These are phyloP conservation scores for Steinernema hermaphroditum DNA, from an alignment of 2,888 invertebrate species.

Conservation along the genomic window DNA sequence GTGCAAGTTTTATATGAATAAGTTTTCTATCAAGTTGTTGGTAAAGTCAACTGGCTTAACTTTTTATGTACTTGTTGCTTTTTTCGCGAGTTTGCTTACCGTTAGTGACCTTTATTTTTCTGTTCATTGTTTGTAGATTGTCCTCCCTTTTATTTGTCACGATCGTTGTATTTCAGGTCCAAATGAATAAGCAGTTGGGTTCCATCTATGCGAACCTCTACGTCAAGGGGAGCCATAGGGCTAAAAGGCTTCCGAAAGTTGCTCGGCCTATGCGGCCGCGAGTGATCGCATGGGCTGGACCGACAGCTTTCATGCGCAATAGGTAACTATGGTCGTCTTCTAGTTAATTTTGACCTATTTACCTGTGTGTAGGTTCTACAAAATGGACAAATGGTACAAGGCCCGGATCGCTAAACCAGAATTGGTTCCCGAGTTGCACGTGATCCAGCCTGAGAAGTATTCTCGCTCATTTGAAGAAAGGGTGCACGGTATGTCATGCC, in stretches of 20 bases:
- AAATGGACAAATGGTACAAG: conserved; percentile 66
- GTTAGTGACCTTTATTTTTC: too few species aligned
- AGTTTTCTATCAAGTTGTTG: too few species aligned
- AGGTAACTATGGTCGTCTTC: too few species aligned
- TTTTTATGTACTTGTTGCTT: too few species aligned
- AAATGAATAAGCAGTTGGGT: conserved; percentile 25
- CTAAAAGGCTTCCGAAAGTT: conserved; percentile 55
- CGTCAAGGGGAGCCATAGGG: conserved; percentile 50
- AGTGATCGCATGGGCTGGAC: conserved; percentile 65
- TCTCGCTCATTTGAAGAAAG: conserved; percentile 48
- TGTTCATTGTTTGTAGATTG: too few species aligned
- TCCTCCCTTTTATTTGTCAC: too few species aligned
- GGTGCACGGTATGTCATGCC: conserved; percentile 24
- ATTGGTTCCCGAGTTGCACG: conserved; percentile 55
- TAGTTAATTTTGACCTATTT: neutral
- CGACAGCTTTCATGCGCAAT: conserved; percentile 61
- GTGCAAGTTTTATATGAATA: too few species aligned
- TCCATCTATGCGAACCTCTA: conserved; percentile 47
- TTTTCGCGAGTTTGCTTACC: too few species aligned
- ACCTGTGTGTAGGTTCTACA: conserved; percentile 58
- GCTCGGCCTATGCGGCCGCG: conserved; percentile 58
- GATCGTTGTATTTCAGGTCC: too few species aligned
- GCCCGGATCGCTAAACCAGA: conserved; percentile 65
- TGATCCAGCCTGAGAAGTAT: conserved; percentile 61
- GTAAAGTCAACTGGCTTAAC: too few species aligned